phyloP scores from a whole-genome alignment of 2,888 invertebrate species.

The Plemyria rubiginata region DNA sequence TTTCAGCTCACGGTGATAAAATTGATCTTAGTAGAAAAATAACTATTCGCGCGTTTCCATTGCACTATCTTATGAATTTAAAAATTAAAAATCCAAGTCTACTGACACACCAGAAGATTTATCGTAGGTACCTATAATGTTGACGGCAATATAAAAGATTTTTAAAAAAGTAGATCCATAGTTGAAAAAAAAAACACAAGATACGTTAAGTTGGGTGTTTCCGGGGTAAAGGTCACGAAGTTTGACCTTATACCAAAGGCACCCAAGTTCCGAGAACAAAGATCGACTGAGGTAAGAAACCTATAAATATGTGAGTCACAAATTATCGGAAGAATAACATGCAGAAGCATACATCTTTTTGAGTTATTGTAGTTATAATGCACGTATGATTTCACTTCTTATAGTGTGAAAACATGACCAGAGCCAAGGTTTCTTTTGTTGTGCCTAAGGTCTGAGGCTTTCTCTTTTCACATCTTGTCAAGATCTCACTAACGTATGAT shows the following conservation, averaged over 20 bases:
- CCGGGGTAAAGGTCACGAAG: constrained; percentile 28
- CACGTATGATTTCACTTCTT: constrained; percentile 30
- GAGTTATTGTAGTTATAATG: constrained; percentile 25
- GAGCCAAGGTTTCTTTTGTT: constrained; percentile 34
- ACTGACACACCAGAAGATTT: neutral
- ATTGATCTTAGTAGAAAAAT: no score
- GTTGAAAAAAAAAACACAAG: constrained; percentile 19
- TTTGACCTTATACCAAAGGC: constrained; percentile 22
- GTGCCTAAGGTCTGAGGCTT: constrained; percentile 30
- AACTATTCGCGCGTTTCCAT: no score
- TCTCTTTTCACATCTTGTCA: constrained; percentile 36
- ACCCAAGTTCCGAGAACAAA: constrained; percentile 28
- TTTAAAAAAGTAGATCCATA: constrained; percentile 4
- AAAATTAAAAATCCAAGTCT: no score
- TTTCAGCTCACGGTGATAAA: no score
- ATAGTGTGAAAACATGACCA: constrained; percentile 31
- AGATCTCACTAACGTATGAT: constrained; percentile 6
- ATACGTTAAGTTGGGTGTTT: constrained; percentile 19
- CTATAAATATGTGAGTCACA: constrained; percentile 24
- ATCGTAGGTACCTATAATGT: constrained; percentile 4
- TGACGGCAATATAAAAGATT: constrained; percentile 11
- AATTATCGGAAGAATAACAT: constrained; percentile 27
- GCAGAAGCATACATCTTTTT: constrained; percentile 25
- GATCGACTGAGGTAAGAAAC: constrained; percentile 25
- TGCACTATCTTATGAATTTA: no score